Conservation (phyloP, 1,140 invertebrate species). For the Leptinotarsa defecta region DNA sequence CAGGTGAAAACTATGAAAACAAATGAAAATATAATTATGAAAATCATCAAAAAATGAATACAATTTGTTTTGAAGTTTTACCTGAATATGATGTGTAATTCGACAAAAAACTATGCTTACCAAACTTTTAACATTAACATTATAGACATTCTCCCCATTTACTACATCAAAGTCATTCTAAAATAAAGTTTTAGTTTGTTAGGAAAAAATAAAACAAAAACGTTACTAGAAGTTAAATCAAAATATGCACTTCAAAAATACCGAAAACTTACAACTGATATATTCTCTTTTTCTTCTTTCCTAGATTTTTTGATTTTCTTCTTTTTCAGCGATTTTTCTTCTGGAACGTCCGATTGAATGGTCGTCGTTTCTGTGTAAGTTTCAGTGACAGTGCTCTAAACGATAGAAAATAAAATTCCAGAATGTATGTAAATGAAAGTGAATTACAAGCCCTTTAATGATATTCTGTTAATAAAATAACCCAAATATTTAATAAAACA, state of each 20-base stretch:
- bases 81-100: not conserved
- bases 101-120: constrained; percentile 45
- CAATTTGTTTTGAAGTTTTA: not conserved
- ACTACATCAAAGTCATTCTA: constrained; percentile 53
- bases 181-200: constrained; percentile 44
- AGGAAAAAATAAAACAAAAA: constrained; percentile 35
- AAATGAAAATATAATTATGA: not conserved
- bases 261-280: constrained; percentile 64
- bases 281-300: constrained; percentile 67
- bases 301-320: constrained; percentile 67
- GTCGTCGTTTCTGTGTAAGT: constrained; percentile 50
- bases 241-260: constrained; percentile 28
- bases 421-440: not conserved
- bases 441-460: not conserved
- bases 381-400: constrained; percentile 53
- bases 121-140: constrained; percentile 61
- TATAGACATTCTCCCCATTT: constrained; percentile 62
- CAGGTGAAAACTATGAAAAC: constrained; percentile 9
- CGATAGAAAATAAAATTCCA: constrained; percentile 2
- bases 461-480: constrained; percentile 4
- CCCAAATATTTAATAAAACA: constrained; percentile 19
- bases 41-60: not conserved
- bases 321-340: constrained; percentile 53
- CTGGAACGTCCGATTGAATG: constrained; percentile 35
- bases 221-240: constrained; percentile 26